Base-by-base conservation (phyloP, 2,113 vertebrate genomes). In the Elaphurus davidianus region DNA sequence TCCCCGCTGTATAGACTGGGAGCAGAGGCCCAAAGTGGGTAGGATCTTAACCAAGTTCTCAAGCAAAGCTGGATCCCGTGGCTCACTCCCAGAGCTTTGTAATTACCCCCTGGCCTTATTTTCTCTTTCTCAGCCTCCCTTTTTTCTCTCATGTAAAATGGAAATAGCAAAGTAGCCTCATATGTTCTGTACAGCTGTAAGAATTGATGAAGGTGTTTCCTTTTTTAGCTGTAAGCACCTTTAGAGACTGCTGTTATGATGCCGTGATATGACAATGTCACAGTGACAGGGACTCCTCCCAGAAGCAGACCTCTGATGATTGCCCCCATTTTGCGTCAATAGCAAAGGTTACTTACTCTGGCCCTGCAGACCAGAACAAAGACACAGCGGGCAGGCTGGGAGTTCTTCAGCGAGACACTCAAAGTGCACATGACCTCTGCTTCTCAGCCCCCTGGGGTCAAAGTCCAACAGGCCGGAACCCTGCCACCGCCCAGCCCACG, bases 401-500 rank as follows among this genome's bases (percentile, higher is more conserved):
- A 62, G 54, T 16, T 60, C 87, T 87, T 50, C 7, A 81, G 52
- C 28, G 57, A 85, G 59, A 45, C 28, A 28, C 40, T 88, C 47
- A 7, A 19, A 11, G 33, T 15, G 4, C 30, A n/a, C 36, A 10
- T 17, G n/a, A 5, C 0, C 0, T 28, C 43, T 54, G 45, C 52
- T 30, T 45, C 17, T 86, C 27, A 30, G 40, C 12, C n/a, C 43
- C n/a, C 10, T 5, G 2, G 55, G 86, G 33, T 45, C 50, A 81
- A 55, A 82, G 19, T 33, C 40, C 57, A 14, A 5, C 60, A 33
- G 36, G n/a, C 86, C 15, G 19, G 62, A 59, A 45, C 33, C 13
- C 43, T 2, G 5, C 33, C 83, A 25, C 0, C 0, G 19, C 47
- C 57, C 28, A 28, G 40, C 57, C 43, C 52, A 12, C 0, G 0